Evolutionary conservation across 2,797 vertebrate genomes (phyloP).

Genomic region (Pseudochromis fuscus): DNA sequence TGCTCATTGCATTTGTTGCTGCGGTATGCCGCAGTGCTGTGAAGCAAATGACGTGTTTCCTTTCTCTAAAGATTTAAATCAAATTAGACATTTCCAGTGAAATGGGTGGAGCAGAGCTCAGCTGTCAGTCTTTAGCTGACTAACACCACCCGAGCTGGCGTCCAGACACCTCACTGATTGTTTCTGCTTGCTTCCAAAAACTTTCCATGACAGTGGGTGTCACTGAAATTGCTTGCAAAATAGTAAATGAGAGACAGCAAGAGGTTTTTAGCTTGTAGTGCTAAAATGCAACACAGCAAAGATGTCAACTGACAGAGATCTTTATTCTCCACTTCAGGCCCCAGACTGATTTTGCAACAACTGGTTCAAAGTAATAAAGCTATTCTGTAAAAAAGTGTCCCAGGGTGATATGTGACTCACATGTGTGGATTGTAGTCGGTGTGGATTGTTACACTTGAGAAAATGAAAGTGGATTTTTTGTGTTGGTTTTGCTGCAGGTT

Average conservation of each 20-base stretch:
- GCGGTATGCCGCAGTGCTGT: neutral
- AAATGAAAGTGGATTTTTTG: neutral
- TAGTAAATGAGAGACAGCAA: conserved; percentile 12
- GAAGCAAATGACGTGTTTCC: conserved; percentile 16
- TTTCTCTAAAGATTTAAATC: conserved; percentile 34
- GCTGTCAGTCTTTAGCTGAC: conserved; percentile 49
- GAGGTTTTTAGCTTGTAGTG: conserved; percentile 9
- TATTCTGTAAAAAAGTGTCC: neutral
- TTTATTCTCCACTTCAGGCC: conserved; percentile 6
- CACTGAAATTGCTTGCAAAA: conserved; percentile 37
- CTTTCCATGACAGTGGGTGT: conserved; percentile 32
- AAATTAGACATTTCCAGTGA: conserved; percentile 48
- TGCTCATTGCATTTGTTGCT: conserved; percentile 4
- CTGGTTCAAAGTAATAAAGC: neutral
- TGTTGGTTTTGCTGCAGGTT: neutral
- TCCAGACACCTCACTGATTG: conserved; percentile 36
- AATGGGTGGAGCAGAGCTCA: conserved; percentile 25
- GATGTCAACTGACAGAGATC: conserved; percentile 4
- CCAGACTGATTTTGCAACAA: conserved; percentile 2
- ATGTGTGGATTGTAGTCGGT: neutral
- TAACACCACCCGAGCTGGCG: conserved; percentile 16
- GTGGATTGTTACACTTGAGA: neutral
- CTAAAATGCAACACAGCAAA: conserved; percentile 15
- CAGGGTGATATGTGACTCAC: neutral
- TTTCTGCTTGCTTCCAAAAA: conserved; percentile 39